These are phyloP conservation scores for Leptarthrus brevirostris DNA, from an alignment of 2,888 invertebrate species.

Conservation along the genomic window DNA sequence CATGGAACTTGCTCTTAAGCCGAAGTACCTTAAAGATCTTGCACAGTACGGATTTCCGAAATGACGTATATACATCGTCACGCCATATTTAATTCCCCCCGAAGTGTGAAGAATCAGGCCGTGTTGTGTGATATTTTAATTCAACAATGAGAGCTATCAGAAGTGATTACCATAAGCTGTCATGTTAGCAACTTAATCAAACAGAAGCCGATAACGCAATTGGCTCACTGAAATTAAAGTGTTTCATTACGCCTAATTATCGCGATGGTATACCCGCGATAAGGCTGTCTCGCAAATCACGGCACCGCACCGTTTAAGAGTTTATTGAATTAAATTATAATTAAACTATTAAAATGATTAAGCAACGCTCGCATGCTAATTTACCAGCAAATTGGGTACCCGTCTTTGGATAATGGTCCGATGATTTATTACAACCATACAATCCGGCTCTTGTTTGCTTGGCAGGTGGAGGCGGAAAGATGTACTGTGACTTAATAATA, in stretches of 20 bases:
- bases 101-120: background rate
- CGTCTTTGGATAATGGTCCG: conserved; percentile 27
- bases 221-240: conserved; percentile 28
- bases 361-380: conserved; percentile 35
- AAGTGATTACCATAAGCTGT: conserved; percentile 35
- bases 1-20: background rate
- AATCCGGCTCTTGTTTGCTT: conserved; percentile 8
- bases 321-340: conserved; percentile 47
- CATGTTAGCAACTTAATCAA: conserved; percentile 43
- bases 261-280: conserved; percentile 46
- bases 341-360: conserved; percentile 46
- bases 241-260: conserved; percentile 46
- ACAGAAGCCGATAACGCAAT: conserved; percentile 42
- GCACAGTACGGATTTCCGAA: background rate
- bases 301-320: conserved; percentile 24
- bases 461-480: background rate
- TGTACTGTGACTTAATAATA: no score
- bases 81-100: background rate
- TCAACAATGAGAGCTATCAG: conserved; percentile 11
- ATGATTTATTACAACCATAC: conserved; percentile 36
- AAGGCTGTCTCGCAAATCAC: conserved; percentile 47
- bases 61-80: background rate
- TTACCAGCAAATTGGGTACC: conserved; percentile 34
- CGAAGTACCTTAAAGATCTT: background rate
- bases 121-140: conserved; percentile 28